These are phyloP conservation scores for Thymelicus lineola DNA, from an alignment of 2,888 invertebrate species.

Conservation along the genomic window DNA sequence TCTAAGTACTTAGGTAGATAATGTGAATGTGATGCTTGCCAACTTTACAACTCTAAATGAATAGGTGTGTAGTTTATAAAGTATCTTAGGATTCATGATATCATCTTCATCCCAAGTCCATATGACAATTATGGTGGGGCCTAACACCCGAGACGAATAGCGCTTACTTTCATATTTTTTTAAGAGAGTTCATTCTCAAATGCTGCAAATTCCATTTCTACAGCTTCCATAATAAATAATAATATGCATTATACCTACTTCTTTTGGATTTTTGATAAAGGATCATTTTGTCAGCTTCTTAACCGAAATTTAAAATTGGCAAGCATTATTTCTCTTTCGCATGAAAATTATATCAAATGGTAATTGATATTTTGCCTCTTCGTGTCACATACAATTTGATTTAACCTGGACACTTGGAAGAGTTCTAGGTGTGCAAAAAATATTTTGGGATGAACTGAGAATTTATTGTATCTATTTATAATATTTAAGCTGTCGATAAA, in stretches of 20 bases:
- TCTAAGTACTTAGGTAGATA: conserved; percentile 23
- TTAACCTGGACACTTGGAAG: too few species aligned
- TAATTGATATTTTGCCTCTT: neutral
- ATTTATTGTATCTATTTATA: too few species aligned
- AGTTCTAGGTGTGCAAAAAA: too few species aligned
- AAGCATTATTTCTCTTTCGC: neutral
- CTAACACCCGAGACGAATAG: neutral
- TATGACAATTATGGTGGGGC: too few species aligned
- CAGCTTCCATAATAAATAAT: too few species aligned
- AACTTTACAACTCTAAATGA: conserved; percentile 11
- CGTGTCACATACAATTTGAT: neutral
- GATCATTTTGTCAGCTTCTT: too few species aligned
- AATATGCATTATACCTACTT: too few species aligned
- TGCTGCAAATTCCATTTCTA: neutral
- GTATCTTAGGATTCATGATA: neutral
- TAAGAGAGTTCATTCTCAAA: neutral
- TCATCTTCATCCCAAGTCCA: neutral
- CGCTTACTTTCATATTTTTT: neutral
- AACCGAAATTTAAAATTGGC: conserved; percentile 1
- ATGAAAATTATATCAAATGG: neutral
- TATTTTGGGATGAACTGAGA: too few species aligned
- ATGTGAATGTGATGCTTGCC: conserved; percentile 24
- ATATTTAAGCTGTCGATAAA: neutral
- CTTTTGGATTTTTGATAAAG: too few species aligned
- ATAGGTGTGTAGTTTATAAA: neutral